Evolutionary conservation across 2,888 invertebrate species (phyloP).

Genomic region (Perithous albicinctus): DNA sequence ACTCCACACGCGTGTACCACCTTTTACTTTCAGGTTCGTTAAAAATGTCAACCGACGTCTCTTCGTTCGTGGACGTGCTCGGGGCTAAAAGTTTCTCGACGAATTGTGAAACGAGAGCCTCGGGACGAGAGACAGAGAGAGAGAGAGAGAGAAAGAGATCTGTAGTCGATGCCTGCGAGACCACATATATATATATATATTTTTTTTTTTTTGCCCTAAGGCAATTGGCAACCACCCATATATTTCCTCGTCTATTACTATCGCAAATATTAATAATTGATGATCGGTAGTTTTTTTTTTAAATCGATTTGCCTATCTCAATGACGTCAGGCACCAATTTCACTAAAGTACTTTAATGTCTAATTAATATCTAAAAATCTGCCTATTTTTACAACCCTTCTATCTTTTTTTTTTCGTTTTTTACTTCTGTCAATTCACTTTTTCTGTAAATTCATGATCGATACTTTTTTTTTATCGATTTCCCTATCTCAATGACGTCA

Average conservation of each 20-base stretch:
- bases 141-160: too few species aligned
- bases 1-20: too few species aligned
- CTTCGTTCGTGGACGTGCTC: conserved; percentile 54
- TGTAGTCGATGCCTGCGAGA: conserved; percentile 16
- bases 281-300: not conserved
- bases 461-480: not conserved
- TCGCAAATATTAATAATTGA: conserved; percentile 14
- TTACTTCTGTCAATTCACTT: too few species aligned
- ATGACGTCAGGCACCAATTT: not conserved
- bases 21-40: conserved; percentile 62
- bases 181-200: not conserved
- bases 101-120: conserved; percentile 65
- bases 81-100: conserved; percentile 64
- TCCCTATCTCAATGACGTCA: not conserved
- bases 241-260: conserved; percentile 22
- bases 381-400: too few species aligned
- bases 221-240: conserved; percentile 11
- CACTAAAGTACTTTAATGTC: not conserved
- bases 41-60: conserved; percentile 63
- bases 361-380: too few species aligned
- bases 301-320: not conserved
- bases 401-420: too few species aligned
- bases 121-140: conserved; percentile 55
- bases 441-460: not conserved
- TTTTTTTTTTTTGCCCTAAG: conserved; percentile 4